phyloP scores from a whole-genome alignment of 2,797 vertebrate genomes.

The Simalia tracyae region DNA sequence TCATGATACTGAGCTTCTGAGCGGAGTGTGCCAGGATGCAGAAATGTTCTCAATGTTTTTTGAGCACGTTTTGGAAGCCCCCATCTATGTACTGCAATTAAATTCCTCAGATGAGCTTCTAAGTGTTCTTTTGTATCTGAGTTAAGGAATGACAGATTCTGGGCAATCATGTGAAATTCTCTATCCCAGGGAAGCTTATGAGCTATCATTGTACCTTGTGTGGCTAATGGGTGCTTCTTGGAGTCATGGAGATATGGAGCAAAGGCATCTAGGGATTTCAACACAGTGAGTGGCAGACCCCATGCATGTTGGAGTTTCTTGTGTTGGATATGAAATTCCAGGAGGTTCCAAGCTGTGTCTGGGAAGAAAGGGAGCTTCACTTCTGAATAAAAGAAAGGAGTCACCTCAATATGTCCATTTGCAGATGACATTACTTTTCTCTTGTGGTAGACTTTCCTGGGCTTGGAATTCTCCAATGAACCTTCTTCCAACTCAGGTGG shows the following conservation, averaged over 20 bases:
- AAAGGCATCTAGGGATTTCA: neutral
- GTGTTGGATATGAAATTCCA: slow-evolving; percentile 7
- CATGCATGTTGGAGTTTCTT: neutral
- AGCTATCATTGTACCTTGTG: neutral
- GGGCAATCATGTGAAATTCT: neutral
- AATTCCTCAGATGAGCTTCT: neutral
- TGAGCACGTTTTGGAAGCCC: neutral
- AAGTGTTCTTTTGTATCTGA: neutral
- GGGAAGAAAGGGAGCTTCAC: neutral
- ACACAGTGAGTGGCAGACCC: neutral
- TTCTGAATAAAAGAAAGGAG: accelerated
- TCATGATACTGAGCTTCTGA: no score
- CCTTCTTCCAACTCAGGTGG: neutral
- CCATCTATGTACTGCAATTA: neutral
- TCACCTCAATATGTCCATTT: accelerated
- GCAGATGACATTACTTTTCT: neutral
- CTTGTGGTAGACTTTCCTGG: neutral
- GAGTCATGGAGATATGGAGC: neutral
- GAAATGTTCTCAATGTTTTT: neutral
- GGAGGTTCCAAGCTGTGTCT: neutral
- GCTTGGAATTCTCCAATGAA: neutral
- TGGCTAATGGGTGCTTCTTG: neutral
- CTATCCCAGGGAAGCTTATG: no score
- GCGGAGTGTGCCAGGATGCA: neutral
- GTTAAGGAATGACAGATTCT: neutral